A percentile compares a stretch with the other conserved stretches of the same genome.
phyloP scores from a whole-genome alignment of 2,113 vertebrate genomes.

The Laterallus jamaicensis region DNA sequence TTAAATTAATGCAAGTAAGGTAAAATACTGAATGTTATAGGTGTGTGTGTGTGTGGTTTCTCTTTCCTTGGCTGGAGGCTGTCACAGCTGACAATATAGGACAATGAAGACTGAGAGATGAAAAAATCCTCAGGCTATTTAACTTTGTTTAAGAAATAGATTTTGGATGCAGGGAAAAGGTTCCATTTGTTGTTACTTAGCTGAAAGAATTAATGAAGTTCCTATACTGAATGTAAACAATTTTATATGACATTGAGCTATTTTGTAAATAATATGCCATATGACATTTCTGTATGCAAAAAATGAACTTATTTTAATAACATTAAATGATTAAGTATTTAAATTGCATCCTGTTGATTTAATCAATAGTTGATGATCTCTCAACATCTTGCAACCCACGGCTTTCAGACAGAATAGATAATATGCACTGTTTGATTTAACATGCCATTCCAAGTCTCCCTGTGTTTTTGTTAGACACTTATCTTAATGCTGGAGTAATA shows the following conservation, averaged over 20 bases:
- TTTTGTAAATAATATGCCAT: slow-evolving; percentile 60
- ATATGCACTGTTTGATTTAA: not conserved
- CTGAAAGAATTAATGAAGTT: not conserved
- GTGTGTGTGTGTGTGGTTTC: not conserved
- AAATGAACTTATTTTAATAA: slow-evolving; percentile 66
- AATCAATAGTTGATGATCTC: not conserved
- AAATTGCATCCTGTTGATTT: slow-evolving; percentile 1
- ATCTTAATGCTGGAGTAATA: not conserved
- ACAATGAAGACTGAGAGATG: not conserved
- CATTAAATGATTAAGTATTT: slow-evolving; percentile 44
- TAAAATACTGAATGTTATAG: not conserved
- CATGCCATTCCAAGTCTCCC: not conserved
- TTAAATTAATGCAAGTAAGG: not conserved
- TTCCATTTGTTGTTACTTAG: not conserved
- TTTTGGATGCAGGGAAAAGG: not conserved
- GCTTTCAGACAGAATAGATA: not conserved
- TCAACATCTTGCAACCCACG: not conserved
- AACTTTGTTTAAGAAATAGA: not conserved
- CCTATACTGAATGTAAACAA: slow-evolving; percentile 33
- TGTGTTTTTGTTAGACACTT: not conserved
- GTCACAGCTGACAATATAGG: not conserved
- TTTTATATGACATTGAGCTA: slow-evolving; percentile 9
- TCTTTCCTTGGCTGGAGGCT: not conserved
- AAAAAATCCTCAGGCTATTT: not conserved
- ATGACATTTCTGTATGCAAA: slow-evolving; percentile 55